phyloP scores from a whole-genome alignment of 2,888 invertebrate genomes.

The Andrena camellia region DNA sequence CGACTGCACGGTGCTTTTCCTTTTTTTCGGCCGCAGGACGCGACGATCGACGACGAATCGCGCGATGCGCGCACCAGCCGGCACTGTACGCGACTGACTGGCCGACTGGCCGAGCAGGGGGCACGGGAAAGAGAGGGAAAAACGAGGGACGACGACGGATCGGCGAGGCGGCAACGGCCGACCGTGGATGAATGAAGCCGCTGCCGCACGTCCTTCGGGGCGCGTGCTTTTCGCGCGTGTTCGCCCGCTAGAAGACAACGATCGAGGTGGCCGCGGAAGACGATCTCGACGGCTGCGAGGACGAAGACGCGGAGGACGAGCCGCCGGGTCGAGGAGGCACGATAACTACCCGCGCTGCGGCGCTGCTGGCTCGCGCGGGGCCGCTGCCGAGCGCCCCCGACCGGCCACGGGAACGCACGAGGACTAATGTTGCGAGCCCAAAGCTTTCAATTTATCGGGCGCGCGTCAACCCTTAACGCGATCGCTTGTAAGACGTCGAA shows the following conservation, averaged over 20 bases:
- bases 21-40: constrained; percentile 18
- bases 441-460: constrained; percentile 22
- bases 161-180: constrained; percentile 38
- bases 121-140: constrained; percentile 30
- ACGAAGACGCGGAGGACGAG: constrained; percentile 40
- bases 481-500: not conserved
- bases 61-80: constrained; percentile 63
- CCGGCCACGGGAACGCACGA: constrained; percentile 52
- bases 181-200: constrained; percentile 50
- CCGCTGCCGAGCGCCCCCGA: constrained; percentile 35
- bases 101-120: constrained; percentile 45
- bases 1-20: not conserved
- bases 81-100: constrained; percentile 68
- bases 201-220: constrained; percentile 30
- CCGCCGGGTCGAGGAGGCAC: constrained; percentile 22
- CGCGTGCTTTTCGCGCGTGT: constrained; percentile 47
- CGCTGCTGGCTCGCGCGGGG: constrained; percentile 52
- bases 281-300: constrained; percentile 23
- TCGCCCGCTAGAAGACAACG: not conserved
- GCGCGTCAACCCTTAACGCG: constrained; percentile 21
- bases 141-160: not conserved
- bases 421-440: not conserved
- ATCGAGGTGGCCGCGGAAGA: constrained; percentile 24
- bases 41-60: constrained; percentile 21
- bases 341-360: constrained; percentile 64